These are phyloP conservation scores for Ciconia maguari DNA, from an alignment of 2,113 vertebrate species.

Conservation along the genomic window DNA sequence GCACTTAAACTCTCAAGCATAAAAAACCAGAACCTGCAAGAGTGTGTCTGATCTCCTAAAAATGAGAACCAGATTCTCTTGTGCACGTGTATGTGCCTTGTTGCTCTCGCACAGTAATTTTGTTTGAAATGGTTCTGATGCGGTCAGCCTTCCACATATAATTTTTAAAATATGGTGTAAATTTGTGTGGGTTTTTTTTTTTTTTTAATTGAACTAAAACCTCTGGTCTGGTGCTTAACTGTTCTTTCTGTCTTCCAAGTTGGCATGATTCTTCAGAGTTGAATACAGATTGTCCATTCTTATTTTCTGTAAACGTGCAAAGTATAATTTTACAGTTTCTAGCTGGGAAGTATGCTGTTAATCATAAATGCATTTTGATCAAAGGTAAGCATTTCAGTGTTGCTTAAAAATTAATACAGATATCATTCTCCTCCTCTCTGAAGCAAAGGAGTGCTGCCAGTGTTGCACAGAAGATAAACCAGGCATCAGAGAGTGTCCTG, in stretches of 20 bases:
- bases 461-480: neutral
- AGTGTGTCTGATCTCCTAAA: neutral
- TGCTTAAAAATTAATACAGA: slow-evolving; percentile 12
- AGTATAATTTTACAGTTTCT: neutral
- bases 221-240: neutral
- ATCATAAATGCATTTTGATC: slow-evolving; percentile 8
- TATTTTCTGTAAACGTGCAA: neutral
- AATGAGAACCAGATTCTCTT: neutral
- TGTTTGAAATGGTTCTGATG: neutral
- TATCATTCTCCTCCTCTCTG: neutral
- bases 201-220: neutral
- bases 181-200: neutral
- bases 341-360: neutral
- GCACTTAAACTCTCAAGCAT: neutral
- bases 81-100: fast-evolving
- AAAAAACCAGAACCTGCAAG: neutral
- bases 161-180: neutral
- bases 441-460: neutral
- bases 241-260: neutral
- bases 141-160: neutral
- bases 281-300: neutral
- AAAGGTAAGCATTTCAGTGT: neutral
- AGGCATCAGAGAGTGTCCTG: neutral
- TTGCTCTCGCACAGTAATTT: neutral
- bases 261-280: neutral